Conservation (phyloP, 35 echinoderm and acorn worm species). For the Acanthaster planci region DNA sequence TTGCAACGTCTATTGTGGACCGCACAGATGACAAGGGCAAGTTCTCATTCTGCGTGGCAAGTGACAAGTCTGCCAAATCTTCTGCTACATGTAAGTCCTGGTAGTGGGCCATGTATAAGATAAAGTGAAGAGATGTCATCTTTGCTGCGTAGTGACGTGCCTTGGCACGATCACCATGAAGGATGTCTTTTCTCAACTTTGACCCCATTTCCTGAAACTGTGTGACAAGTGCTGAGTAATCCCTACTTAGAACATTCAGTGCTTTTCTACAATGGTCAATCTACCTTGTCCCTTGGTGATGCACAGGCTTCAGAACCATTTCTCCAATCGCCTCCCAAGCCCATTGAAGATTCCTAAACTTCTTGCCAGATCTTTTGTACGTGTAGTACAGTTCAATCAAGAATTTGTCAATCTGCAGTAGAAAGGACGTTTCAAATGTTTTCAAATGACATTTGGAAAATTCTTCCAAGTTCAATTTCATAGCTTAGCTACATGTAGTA, state of each 20-base stretch:
- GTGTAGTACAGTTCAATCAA: neutral
- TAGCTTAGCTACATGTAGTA: neutral
- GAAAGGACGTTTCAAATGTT: neutral
- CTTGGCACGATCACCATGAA: slow-evolving; percentile 51
- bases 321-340: slow-evolving; percentile 35
- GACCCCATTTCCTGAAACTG: slow-evolving; percentile 50
- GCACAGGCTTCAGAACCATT: slow-evolving; percentile 54
- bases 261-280: slow-evolving; percentile 65
- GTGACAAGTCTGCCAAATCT: slow-evolving; percentile 41
- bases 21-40: neutral
- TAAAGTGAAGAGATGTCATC: slow-evolving; percentile 30
- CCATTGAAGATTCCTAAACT: slow-evolving; percentile 59
- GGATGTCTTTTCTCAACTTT: neutral
- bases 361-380: neutral
- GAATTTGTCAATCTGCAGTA: neutral
- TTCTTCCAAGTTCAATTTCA: neutral
- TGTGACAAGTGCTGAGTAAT: slow-evolving; percentile 30
- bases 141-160: slow-evolving; percentile 44
- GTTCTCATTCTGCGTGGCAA: slow-evolving; percentile 28
- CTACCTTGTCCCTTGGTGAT: slow-evolving; percentile 64
- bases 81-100: slow-evolving; percentile 48
- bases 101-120: slow-evolving; percentile 26
- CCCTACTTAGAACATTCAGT: slow-evolving; percentile 25
- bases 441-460: neutral
- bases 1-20: neutral